Base-by-base conservation (phyloP, 2,113 vertebrate genomes). In the Hippolais icterina region DNA sequence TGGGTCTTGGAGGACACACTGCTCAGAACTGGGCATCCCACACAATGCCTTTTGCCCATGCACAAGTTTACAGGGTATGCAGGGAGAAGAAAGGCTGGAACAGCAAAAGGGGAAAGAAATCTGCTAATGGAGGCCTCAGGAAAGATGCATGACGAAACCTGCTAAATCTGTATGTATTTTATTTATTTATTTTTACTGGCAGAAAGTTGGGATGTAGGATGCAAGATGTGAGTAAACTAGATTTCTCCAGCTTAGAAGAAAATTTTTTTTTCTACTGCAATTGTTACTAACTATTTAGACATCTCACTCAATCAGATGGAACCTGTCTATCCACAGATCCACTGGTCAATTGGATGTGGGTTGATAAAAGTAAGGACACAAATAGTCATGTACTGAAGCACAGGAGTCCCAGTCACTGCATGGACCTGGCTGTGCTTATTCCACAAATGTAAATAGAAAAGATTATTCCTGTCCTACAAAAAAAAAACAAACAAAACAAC, bases 371-470 rank as follows among this genome's bases (percentile, higher is more conserved):
- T 53, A 71, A 77, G 63, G 78, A 81, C 20, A 80, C 6, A 83
- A 82, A 70, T 20, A 85, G 6, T 87, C 3, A 1, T 29, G n/a
- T 53, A 31, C 28, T n/a, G 44, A 65, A 59, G 49, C 61, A 76
- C 46, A 72, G n/a, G 15, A 84, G 72, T 59, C 20, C 25, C 37
- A 56, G 59, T 23, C 25, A 20, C 18, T 54, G 28, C 29, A 28
- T 33, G 54, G 65, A 76, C 81, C 81, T 91, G 66, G 6, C 50
- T 80, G 59, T 74, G 15, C 47, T 77, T 5, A 2, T 22, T 78
- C 75, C 65, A 44, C 76, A 63, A 77, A 85, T n/a, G n/a, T 77
- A 93, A 94, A 92, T 50, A 88, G 71, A 83, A 91, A 90, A 66
- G 29, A 83, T 90, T 85, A 93, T 85, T 93, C 47, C 20, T 86